These are phyloP conservation scores for Physocephala rufipes DNA, from an alignment of 2,888 invertebrate species.

Conservation along the genomic window DNA sequence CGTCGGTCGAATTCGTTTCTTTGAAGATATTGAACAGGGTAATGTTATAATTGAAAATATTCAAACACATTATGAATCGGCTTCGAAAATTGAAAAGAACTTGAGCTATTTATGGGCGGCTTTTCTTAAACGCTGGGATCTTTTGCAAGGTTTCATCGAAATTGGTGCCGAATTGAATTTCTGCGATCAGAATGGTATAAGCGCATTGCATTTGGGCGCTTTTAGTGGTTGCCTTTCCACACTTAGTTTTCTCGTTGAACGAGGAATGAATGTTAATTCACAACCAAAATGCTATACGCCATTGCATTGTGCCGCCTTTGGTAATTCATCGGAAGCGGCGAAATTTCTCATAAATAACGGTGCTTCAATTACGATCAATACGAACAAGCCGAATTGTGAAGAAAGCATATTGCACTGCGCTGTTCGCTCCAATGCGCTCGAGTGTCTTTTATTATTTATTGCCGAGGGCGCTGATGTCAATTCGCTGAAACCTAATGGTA, in stretches of 20 bases:
- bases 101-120: slow-evolving; percentile 79
- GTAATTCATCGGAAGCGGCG: slow-evolving; percentile 83
- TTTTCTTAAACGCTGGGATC: slow-evolving; percentile 75
- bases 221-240: slow-evolving; percentile 81
- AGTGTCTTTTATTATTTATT: slow-evolving; percentile 80
- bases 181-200: slow-evolving; percentile 77
- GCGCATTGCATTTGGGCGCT: slow-evolving; percentile 79
- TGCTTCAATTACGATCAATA: slow-evolving; percentile 75
- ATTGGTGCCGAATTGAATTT: slow-evolving; percentile 78
- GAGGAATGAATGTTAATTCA: slow-evolving; percentile 76
- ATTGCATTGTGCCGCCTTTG: slow-evolving; percentile 89
- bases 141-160: slow-evolving; percentile 72
- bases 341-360: slow-evolving; percentile 79
- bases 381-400: slow-evolving; percentile 74
- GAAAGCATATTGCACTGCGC: slow-evolving; percentile 86
- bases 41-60: slow-evolving; percentile 71
- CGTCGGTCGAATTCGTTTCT: slow-evolving; percentile 73
- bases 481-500: slow-evolving; percentile 77
- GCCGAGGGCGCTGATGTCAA: slow-evolving; percentile 80
- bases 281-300: slow-evolving; percentile 80
- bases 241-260: slow-evolving; percentile 74
- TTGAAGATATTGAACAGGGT: slow-evolving; percentile 79
- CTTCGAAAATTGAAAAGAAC: slow-evolving; percentile 76
- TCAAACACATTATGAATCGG: slow-evolving; percentile 68
- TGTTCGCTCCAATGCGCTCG: slow-evolving; percentile 83